Conservation (phyloP, 2,113 vertebrate species). For the Dicentrarchus labrax region DNA sequence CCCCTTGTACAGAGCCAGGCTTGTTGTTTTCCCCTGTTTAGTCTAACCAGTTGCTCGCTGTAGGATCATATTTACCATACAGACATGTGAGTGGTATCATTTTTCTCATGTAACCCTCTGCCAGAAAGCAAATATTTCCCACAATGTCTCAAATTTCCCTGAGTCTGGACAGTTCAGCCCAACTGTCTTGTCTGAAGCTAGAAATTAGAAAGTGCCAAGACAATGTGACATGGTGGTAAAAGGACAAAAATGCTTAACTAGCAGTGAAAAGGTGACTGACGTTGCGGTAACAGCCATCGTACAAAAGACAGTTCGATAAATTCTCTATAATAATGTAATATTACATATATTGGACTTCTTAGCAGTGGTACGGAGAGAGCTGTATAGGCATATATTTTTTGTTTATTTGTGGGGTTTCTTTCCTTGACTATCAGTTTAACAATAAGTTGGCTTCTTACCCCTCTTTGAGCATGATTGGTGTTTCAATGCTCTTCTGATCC, state of each 20-base stretch:
- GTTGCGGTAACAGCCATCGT: background rate
- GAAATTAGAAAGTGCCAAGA: background rate
- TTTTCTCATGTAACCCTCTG: background rate
- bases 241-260: background rate
- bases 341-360: background rate
- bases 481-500: constrained; percentile 97
- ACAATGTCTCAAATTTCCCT: background rate
- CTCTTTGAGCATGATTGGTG: constrained; percentile 97
- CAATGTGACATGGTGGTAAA: background rate
- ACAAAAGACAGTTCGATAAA: background rate
- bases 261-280: background rate
- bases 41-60: background rate
- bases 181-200: background rate
- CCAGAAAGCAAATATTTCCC: background rate
- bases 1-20: background rate
- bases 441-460: constrained; percentile 86
- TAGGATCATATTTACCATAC: background rate
- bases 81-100: background rate
- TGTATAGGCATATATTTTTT: background rate
- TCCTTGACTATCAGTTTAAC: background rate
- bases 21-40: background rate
- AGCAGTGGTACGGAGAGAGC: background rate
- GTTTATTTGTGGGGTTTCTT: background rate
- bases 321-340: background rate
- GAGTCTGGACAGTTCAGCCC: background rate